These are phyloP conservation scores for Ophthalmolycus amberensis DNA, from an alignment of 2,113 vertebrate species.

Conservation along the genomic window DNA sequence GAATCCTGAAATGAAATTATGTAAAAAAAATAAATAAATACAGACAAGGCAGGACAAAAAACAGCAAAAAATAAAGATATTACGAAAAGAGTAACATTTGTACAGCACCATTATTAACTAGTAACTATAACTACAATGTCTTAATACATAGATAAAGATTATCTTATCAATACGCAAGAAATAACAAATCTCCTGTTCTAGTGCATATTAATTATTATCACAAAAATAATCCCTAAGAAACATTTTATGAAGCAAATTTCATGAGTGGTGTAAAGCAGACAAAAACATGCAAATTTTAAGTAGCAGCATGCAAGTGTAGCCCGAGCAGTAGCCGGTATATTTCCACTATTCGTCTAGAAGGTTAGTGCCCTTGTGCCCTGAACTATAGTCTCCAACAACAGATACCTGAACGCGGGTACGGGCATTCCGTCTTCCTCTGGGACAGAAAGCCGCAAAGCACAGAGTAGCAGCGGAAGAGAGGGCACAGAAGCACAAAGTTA, in stretches of 20 bases:
- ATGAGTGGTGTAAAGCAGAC: conserved; percentile 6
- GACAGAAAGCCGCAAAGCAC: conserved; percentile 90
- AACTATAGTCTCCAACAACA: conserved; percentile 28
- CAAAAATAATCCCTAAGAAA: conserved; percentile 5
- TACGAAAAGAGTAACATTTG: neutral
- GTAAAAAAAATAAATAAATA: neutral
- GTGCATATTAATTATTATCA: neutral
- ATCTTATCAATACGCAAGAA: neutral
- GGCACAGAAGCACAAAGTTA: conserved; percentile 89
- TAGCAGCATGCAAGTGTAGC: conserved; percentile 41
- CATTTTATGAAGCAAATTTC: neutral
- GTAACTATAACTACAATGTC: neutral
- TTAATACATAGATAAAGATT: neutral
- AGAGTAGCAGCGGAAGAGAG: conserved; percentile 87
- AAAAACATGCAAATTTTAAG: neutral
- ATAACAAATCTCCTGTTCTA: neutral
- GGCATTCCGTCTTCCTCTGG: conserved; percentile 99
- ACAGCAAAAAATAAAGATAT: neutral
- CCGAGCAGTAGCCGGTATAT: conserved; percentile 31
- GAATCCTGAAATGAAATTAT: conserved; percentile 77
- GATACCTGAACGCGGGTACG: conserved; percentile 97
- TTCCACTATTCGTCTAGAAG: conserved; percentile 5
- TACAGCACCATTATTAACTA: neutral
- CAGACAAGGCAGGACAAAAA: neutral
- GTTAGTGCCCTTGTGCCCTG: conserved; percentile 6